Evolutionary conservation across 2,888 invertebrate genomes (phyloP).

Genomic region (Leptarthrus brevirostris): DNA sequence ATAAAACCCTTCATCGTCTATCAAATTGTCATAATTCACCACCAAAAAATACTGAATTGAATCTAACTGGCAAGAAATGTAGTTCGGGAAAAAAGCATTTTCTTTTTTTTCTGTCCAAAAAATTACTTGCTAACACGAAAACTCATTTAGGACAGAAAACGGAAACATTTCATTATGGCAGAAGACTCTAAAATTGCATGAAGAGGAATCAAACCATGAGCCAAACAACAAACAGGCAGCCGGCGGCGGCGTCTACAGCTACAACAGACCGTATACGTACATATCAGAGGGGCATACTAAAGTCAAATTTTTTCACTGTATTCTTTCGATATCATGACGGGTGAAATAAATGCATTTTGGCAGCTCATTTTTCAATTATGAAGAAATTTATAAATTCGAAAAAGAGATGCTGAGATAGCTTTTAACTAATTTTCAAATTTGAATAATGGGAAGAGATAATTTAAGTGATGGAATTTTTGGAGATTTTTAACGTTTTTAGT

Average conservation of each 20-base stretch:
- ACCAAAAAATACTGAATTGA: no score
- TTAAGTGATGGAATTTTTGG: background rate
- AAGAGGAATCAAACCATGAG: constrained; percentile 7
- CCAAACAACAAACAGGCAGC: background rate
- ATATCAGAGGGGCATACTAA: no score
- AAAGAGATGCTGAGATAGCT: constrained; percentile 1
- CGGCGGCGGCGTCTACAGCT: background rate
- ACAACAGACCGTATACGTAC: no score
- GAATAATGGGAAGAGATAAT: constrained; percentile 26
- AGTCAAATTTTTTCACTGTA: no score
- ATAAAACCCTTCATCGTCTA: no score
- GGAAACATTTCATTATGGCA: constrained; percentile 37
- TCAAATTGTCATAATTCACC: no score
- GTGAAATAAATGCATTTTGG: constrained; percentile 33
- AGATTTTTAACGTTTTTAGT: no score
- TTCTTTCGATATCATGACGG: background rate
- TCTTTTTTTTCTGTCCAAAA: background rate
- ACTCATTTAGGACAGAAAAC: constrained; percentile 40
- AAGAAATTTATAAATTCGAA: constrained; percentile 12
- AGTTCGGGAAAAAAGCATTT: background rate
- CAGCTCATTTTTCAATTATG: constrained; percentile 36
- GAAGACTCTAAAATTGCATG: constrained; percentile 33
- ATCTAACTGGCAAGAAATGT: no score
- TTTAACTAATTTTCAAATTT: constrained; percentile 33
- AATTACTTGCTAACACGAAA: constrained; percentile 34